Percentiles rank a stretch among this genome's conserved stretches.
phyloP scores from a whole-genome alignment of 2,797 vertebrate genomes.

The Tragelaphus oryx region DNA sequence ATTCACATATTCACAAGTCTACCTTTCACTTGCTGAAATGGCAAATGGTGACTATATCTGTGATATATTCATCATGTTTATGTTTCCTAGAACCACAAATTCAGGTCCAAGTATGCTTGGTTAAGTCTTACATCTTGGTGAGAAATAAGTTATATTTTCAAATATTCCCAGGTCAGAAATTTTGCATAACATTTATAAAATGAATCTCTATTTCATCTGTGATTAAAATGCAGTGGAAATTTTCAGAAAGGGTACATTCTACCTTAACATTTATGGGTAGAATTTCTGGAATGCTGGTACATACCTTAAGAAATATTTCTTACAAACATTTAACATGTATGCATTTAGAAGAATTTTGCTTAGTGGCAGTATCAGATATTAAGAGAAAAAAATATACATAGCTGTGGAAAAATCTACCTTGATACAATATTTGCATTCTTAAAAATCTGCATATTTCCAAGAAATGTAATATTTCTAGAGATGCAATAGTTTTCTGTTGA shows the following conservation, averaged over 20 bases:
- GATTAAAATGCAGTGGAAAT: slow-evolving; percentile 1
- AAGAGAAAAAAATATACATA: background rate
- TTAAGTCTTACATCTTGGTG: background rate
- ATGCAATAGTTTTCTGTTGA: background rate
- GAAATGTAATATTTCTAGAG: background rate
- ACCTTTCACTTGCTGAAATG: background rate
- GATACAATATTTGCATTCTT: background rate
- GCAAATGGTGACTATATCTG: background rate
- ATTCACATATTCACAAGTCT: background rate
- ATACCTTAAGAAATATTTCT: background rate
- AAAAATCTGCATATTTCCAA: background rate
- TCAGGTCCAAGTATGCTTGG: background rate
- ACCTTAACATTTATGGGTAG: background rate
- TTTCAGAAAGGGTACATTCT: slow-evolving; percentile 5
- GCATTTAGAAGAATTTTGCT: slow-evolving; percentile 23
- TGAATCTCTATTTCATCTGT: background rate
- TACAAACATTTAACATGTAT: background rate
- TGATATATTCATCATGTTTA: background rate
- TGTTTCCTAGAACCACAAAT: slow-evolving; percentile 34
- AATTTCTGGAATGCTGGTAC: slow-evolving; percentile 34
- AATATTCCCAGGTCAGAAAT: slow-evolving; percentile 7
- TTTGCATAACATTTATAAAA: slow-evolving; percentile 28
- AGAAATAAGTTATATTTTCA: slow-evolving; percentile 42
- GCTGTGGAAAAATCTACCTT: background rate
- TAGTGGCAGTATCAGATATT: slow-evolving; percentile 4